phyloP scores from a whole-genome alignment of 2,888 invertebrate species.

The Diadromus collaris region DNA sequence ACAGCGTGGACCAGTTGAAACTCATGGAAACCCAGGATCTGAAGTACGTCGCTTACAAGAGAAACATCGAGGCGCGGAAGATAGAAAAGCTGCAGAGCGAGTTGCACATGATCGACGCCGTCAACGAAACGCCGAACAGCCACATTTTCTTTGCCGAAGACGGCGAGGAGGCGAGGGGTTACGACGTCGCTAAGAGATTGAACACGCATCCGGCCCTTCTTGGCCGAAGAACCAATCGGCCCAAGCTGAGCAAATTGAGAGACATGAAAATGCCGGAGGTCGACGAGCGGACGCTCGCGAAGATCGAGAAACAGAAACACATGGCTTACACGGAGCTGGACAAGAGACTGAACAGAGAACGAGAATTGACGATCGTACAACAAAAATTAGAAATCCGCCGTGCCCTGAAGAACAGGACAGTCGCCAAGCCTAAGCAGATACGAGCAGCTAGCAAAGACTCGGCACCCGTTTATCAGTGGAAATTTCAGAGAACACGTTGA shows the following conservation, averaged over 20 bases:
- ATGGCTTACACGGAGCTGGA: constrained; percentile 88
- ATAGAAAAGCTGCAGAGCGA: constrained; percentile 88
- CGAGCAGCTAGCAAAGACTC: constrained; percentile 84
- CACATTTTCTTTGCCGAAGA: constrained; percentile 90
- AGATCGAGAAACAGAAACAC: constrained; percentile 83
- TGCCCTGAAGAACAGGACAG: constrained; percentile 84
- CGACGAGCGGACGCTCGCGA: constrained; percentile 81
- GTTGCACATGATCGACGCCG: constrained; percentile 91
- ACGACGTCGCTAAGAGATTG: constrained; percentile 86
- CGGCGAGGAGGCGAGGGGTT: constrained; percentile 82
- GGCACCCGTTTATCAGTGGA: constrained; percentile 91
- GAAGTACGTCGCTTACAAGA: constrained; percentile 93
- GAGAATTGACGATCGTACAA: constrained; percentile 87
- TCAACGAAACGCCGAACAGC: constrained; percentile 85
- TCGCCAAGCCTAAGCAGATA: constrained; percentile 84
- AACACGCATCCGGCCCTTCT: constrained; percentile 89
- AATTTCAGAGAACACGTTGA: constrained; percentile 90
- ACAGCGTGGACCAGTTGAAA: constrained; percentile 91
- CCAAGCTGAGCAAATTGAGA: constrained; percentile 83
- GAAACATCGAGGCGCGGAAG: constrained; percentile 91
- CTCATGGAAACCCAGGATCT: constrained; percentile 96
- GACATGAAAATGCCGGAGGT: constrained; percentile 83
- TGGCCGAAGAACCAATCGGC: constrained; percentile 86
- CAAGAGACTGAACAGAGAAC: constrained; percentile 89
- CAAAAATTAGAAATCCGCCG: constrained; percentile 89